These are phyloP conservation scores for Rhynchotus rufescens DNA, from an alignment of 2,797 vertebrate species.

Conservation along the genomic window DNA sequence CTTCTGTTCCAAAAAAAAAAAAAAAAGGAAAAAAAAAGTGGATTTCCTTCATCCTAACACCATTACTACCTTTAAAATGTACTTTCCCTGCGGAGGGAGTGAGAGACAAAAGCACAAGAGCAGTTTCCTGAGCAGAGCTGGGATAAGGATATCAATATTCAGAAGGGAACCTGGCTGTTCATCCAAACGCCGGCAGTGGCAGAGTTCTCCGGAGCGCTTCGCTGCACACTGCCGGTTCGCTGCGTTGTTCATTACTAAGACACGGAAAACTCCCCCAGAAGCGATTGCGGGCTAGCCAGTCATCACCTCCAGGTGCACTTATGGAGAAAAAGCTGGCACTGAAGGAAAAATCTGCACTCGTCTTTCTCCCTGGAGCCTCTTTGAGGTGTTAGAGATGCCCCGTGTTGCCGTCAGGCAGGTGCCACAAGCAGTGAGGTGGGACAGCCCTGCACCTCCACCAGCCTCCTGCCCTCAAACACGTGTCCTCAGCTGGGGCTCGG, in stretches of 20 bases:
- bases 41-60: background rate
- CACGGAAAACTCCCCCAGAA: background rate
- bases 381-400: background rate
- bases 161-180: background rate
- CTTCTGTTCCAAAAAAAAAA: background rate
- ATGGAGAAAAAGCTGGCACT: background rate
- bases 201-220: background rate
- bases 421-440: too few relatives aligned
- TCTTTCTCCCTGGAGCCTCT: background rate
- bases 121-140: background rate
- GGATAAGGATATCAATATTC: background rate
- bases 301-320: fast-evolving
- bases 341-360: background rate
- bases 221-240: background rate
- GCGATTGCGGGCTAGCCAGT: background rate
- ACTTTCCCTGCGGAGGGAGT: background rate
- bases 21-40: too few relatives aligned
- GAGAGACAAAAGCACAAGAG: background rate
- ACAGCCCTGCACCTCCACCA: background rate
- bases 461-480: background rate
- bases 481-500: background rate
- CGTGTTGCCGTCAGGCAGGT: too few relatives aligned
- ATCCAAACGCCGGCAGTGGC: background rate
- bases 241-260: background rate
- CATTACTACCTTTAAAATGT: background rate